phyloP scores from a whole-genome alignment of 2,797 vertebrate species.

The Parambassis ranga region DNA sequence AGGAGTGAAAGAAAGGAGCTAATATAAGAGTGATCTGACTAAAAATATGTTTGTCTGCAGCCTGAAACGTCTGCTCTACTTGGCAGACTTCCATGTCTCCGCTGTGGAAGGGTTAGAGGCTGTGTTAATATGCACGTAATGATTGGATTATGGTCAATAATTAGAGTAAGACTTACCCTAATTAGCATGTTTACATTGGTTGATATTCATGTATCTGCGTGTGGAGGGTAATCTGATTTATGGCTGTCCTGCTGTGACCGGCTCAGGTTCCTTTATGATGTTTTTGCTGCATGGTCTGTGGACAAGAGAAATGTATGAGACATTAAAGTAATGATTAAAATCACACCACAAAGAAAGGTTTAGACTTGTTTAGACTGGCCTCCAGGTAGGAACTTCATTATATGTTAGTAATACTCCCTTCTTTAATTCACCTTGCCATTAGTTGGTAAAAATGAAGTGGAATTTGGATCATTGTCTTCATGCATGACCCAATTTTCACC shows the following conservation, averaged over 20 bases:
- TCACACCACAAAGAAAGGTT: too few relatives aligned
- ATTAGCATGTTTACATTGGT: not conserved
- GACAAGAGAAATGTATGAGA: too few relatives aligned
- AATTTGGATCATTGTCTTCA: too few relatives aligned
- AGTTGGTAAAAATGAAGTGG: too few relatives aligned
- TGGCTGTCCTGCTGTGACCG: not conserved
- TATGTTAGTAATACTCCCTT: too few relatives aligned
- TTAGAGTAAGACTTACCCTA: not conserved
- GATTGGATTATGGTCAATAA: not conserved
- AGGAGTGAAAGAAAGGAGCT: too few relatives aligned
- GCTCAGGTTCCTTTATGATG: not conserved
- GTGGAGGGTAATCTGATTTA: slow-evolving; percentile 2
- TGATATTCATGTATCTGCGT: not conserved
- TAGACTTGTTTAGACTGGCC: too few relatives aligned
- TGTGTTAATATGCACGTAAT: not conserved
- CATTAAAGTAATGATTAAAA: too few relatives aligned
- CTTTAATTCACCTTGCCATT: too few relatives aligned
- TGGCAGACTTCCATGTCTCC: not conserved
- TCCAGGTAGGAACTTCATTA: too few relatives aligned
- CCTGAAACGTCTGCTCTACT: not conserved
- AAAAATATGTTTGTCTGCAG: not conserved
- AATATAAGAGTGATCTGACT: too few relatives aligned
- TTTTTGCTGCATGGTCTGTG: not conserved
- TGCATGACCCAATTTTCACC: too few relatives aligned
- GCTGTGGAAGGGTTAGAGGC: not conserved